Percentiles rank a stretch among this genome's conserved stretches.
phyloP scores from a whole-genome alignment of 1,140 invertebrate species.

The Drosophila nasuta region DNA sequence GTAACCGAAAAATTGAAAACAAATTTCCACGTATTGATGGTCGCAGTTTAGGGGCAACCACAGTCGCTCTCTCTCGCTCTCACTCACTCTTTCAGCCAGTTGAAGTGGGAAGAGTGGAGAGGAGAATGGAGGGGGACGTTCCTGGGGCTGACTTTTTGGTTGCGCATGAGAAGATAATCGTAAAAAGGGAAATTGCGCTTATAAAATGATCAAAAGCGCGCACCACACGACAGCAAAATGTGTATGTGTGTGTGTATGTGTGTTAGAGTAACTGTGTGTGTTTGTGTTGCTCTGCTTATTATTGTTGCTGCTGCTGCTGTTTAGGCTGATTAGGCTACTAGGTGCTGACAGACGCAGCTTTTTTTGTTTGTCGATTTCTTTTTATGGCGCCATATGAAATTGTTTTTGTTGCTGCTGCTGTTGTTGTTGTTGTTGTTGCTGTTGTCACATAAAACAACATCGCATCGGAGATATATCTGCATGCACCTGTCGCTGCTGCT shows the following conservation, averaged over 20 bases:
- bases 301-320: slow-evolving; percentile 32
- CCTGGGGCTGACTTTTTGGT: slow-evolving; percentile 33
- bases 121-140: background rate
- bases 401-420: slow-evolving; percentile 5
- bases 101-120: background rate
- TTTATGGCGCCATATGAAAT: slow-evolving; percentile 30
- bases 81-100: background rate
- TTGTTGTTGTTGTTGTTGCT: slow-evolving; percentile 15
- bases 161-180: slow-evolving; percentile 71
- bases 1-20: slow-evolving; percentile 79
- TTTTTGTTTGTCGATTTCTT: slow-evolving; percentile 25
- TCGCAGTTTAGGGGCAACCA: slow-evolving; percentile 19
- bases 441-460: slow-evolving; percentile 24
- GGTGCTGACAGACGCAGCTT: slow-evolving; percentile 64
- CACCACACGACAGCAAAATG: slow-evolving; percentile 33
- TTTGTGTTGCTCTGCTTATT: slow-evolving; percentile 16
- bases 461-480: background rate
- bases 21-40: slow-evolving; percentile 77
- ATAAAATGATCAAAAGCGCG: slow-evolving; percentile 70
- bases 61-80: no score
- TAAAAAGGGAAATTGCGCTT: slow-evolving; percentile 71
- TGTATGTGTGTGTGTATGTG: slow-evolving; percentile 1
- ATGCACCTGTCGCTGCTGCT: slow-evolving; percentile 29
- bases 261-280: slow-evolving; percentile 1
- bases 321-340: slow-evolving; percentile 58